phyloP scores from a whole-genome alignment of 2,888 invertebrate genomes.

The Perizoma affinitatum region DNA sequence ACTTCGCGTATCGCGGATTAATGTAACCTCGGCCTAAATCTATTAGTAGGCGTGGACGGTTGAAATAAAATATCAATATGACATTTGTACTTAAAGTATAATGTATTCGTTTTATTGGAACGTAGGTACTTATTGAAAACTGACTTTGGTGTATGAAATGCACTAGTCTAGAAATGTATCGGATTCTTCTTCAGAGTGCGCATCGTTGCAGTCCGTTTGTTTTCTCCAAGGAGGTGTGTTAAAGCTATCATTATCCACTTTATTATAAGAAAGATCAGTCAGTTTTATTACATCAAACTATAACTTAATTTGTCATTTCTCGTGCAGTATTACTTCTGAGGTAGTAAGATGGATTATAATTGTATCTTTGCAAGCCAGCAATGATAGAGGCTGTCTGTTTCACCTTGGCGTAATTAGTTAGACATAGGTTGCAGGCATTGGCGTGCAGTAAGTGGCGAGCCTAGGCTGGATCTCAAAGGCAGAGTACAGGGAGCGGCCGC shows the following conservation, averaged over 20 bases:
- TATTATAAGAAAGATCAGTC: no score
- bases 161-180: no score
- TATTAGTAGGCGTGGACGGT: conserved; percentile 36
- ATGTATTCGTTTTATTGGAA: conserved; percentile 1
- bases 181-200: no score
- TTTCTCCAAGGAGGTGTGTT: no score
- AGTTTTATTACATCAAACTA: no score
- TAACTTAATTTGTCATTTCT: no score
- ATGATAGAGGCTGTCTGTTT: conserved; percentile 59
- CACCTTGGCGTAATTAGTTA: conserved; percentile 76
- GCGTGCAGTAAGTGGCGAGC: conserved; percentile 75
- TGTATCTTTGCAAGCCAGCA: conserved; percentile 31
- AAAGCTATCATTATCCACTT: no score
- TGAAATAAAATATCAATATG: conserved; percentile 21
- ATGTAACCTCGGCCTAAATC: conserved; percentile 44
- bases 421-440: conserved; percentile 65
- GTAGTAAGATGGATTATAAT: conserved; percentile 20
- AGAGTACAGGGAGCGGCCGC: conserved; percentile 79
- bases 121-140: no score
- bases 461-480: conserved; percentile 79
- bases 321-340: conserved; percentile 8
- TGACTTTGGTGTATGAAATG: no score
- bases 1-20: conserved; percentile 42
- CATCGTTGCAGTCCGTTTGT: no score
- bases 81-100: conserved; percentile 3